Conservation (phyloP, 2,888 invertebrate genomes). For the Eupithecia vulgata region DNA sequence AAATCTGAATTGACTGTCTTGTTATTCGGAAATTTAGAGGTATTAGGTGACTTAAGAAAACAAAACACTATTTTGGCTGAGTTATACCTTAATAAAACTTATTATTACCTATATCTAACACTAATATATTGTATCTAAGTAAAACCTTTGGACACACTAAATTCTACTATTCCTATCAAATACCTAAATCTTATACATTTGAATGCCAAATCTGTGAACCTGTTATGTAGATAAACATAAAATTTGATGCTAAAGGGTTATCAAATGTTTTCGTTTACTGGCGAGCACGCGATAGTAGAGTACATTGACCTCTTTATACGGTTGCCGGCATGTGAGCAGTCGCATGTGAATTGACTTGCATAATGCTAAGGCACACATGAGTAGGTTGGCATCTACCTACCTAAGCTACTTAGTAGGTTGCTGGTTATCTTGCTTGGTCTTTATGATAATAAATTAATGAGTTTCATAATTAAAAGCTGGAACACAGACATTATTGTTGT, state of each 20-base stretch:
- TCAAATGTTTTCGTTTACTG: constrained; percentile 11
- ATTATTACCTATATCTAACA: background rate
- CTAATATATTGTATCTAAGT: no score
- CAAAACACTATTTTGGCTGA: background rate
- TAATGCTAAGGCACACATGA: constrained; percentile 1
- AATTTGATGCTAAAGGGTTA: background rate
- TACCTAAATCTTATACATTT: background rate
- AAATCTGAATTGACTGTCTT: no score
- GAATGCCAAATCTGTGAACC: constrained; percentile 4
- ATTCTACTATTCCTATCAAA: background rate
- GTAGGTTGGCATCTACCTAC: background rate
- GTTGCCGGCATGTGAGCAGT: background rate
- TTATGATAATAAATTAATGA: background rate
- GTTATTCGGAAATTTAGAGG: no score
- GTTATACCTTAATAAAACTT: background rate
- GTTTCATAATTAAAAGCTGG: background rate
- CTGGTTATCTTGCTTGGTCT: background rate
- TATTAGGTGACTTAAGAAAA: background rate
- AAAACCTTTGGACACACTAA: background rate
- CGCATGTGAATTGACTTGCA: constrained; percentile 19
- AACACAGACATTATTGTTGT: background rate
- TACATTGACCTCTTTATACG: constrained; percentile 22
- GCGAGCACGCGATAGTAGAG: constrained; percentile 20
- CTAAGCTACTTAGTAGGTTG: background rate
- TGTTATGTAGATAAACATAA: background rate